These are phyloP conservation scores for Cynaeus angustus DNA, from an alignment of 2,888 invertebrate genomes.

Conservation along the genomic window DNA sequence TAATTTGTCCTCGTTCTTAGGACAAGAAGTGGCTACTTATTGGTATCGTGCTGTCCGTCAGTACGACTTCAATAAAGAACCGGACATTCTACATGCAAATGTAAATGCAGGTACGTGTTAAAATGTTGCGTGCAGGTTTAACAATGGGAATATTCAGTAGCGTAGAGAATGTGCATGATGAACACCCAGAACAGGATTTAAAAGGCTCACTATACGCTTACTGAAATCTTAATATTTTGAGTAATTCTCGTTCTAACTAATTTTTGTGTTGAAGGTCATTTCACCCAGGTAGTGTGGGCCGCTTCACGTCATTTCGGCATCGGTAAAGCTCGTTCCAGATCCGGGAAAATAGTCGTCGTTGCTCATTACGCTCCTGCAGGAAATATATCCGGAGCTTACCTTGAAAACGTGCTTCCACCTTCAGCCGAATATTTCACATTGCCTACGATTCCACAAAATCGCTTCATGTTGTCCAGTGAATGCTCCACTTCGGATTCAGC, in stretches of 20 bases:
- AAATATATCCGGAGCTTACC: constrained; percentile 83
- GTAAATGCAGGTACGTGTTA: constrained; percentile 81
- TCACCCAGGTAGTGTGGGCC: constrained; percentile 91
- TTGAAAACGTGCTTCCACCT: constrained; percentile 85
- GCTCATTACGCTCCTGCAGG: constrained; percentile 89
- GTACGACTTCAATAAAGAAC: constrained; percentile 83
- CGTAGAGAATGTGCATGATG: neutral
- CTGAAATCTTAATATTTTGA: too few species aligned
- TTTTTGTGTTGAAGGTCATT: constrained; percentile 79
- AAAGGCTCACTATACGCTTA: too few species aligned
- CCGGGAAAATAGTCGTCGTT: constrained; percentile 87
- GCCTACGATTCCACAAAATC: constrained; percentile 50
- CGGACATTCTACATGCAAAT: constrained; percentile 83
- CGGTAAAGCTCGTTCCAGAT: constrained; percentile 85
- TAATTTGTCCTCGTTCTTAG: constrained; percentile 68
- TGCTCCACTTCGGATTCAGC: constrained; percentile 60
- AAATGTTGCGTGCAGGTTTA: neutral
- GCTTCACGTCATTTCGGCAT: constrained; percentile 85
- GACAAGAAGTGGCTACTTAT: constrained; percentile 86
- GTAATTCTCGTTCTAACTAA: too few species aligned
- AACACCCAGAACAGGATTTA: neutral
- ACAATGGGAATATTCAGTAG: constrained; percentile 4
- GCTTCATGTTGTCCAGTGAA: constrained; percentile 54
- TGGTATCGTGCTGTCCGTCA: constrained; percentile 88
- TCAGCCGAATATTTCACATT: constrained; percentile 70